phyloP scores from a whole-genome alignment of 2,113 vertebrate species.

The Cyprinodon variegatus region DNA sequence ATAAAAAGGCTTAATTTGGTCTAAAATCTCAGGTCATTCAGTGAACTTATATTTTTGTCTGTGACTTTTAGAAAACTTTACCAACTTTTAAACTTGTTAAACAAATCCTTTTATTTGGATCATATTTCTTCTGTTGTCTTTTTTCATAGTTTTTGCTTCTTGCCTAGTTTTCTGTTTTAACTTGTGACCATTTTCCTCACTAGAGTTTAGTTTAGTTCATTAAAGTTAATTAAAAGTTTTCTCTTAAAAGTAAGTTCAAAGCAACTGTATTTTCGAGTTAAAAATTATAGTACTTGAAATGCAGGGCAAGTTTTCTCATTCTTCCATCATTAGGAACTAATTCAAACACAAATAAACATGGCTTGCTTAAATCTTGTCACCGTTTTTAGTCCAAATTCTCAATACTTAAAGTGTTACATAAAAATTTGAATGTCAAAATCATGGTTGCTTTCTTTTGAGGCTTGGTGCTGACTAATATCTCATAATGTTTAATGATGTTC shows the following conservation, averaged over 20 bases:
- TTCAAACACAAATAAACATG: conserved; percentile 6
- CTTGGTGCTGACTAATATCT: conserved; percentile 48
- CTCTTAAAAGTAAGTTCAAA: background rate
- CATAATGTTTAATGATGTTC: conserved; percentile 67
- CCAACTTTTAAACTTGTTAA: too few relatives aligned
- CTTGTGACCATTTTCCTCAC: background rate
- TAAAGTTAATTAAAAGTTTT: too few relatives aligned
- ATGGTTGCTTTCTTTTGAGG: conserved; percentile 50
- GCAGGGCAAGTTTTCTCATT: conserved; percentile 28
- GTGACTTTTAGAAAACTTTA: background rate
- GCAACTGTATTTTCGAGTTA: background rate
- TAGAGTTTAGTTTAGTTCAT: background rate
- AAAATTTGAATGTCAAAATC: conserved; percentile 47
- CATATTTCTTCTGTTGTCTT: background rate
- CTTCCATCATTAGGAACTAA: conserved; percentile 9
- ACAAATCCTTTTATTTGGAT: background rate
- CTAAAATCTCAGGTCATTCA: background rate
- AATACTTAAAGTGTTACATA: conserved; percentile 49
- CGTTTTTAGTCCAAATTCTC: conserved; percentile 50
- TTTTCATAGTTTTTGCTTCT: background rate
- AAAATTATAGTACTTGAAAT: background rate
- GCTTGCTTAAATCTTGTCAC: conserved; percentile 28
- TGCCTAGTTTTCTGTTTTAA: background rate
- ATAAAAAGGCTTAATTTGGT: background rate
- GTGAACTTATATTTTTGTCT: background rate